Conservation (phyloP, 2,113 vertebrate genomes). For the Pogonocichla stellata region DNA sequence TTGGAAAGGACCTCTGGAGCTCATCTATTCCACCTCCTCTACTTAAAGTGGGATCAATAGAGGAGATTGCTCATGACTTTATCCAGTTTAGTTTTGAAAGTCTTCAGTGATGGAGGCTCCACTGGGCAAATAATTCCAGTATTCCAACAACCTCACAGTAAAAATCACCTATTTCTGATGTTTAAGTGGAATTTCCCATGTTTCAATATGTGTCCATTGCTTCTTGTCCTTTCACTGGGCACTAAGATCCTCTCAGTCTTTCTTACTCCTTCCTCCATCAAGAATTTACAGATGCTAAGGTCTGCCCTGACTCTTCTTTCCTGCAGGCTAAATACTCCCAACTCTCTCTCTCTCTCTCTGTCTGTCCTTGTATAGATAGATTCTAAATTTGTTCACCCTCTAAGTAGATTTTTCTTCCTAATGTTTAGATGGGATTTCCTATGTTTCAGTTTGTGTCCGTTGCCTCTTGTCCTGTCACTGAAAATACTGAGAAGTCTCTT, state of each 20-base stretch:
- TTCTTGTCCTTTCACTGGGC: neutral
- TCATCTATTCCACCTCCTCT: neutral
- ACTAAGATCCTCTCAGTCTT: neutral
- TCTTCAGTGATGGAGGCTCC: neutral
- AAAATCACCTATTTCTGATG: neutral
- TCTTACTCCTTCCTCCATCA: neutral
- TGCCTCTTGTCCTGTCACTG: neutral
- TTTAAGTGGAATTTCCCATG: neutral
- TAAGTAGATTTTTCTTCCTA: neutral
- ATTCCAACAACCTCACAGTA: neutral
- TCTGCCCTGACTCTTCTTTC: neutral
- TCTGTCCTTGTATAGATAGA: neutral
- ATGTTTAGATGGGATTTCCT: neutral
- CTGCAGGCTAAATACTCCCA: neutral
- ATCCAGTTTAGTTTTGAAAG: neutral
- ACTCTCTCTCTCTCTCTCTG: neutral
- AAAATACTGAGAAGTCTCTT: neutral
- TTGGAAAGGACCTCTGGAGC: neutral
- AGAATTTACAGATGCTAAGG: neutral
- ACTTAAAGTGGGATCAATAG: neutral
- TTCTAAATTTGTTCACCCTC: neutral
- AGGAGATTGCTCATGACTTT: neutral
- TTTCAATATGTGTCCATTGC: neutral
- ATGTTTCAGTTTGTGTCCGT: neutral
- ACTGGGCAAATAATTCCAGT: neutral